Conservation (phyloP, 2,888 invertebrate genomes). For the Exephanes ischioxanthus region DNA sequence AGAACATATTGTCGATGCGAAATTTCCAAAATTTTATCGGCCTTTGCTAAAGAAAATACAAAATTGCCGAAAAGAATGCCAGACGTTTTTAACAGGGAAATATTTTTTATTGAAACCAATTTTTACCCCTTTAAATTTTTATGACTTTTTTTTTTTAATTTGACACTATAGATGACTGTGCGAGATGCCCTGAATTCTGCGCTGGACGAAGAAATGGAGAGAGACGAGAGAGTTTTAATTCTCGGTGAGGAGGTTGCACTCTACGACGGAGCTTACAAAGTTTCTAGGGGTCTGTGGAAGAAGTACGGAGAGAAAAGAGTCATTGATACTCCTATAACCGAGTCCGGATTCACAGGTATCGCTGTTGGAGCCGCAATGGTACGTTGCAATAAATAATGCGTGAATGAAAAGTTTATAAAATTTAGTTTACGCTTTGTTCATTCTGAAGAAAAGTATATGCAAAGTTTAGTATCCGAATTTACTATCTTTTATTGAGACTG, state of each 20-base stretch:
- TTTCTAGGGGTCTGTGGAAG: slow-evolving; percentile 97
- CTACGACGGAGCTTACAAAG: slow-evolving; percentile 99
- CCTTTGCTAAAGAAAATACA: not conserved
- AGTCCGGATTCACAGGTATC: slow-evolving; percentile 98
- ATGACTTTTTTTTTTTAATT: not conserved
- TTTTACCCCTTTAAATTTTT: not conserved
- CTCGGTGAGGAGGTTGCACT: slow-evolving; percentile 99
- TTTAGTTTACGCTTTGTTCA: no score
- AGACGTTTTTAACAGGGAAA: not conserved
- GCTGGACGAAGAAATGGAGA: slow-evolving; percentile 98
- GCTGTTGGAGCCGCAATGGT: slow-evolving; percentile 97
- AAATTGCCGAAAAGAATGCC: slow-evolving; percentile 30
- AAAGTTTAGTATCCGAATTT: no score
- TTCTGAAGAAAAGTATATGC: no score
- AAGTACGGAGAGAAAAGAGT: slow-evolving; percentile 99
- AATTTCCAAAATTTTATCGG: not conserved
- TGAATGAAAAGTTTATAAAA: not conserved
- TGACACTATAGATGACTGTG: slow-evolving; percentile 91
- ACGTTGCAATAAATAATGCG: slow-evolving; percentile 50
- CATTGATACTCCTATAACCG: slow-evolving; percentile 99
- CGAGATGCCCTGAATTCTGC: slow-evolving; percentile 98
- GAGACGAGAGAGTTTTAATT: slow-evolving; percentile 96
- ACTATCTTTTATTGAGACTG: not conserved
- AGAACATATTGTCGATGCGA: not conserved
- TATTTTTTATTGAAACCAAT: not conserved